Evolutionary conservation across 2,797 vertebrate species (phyloP).

Genomic region (Propithecus perrieri): DNA sequence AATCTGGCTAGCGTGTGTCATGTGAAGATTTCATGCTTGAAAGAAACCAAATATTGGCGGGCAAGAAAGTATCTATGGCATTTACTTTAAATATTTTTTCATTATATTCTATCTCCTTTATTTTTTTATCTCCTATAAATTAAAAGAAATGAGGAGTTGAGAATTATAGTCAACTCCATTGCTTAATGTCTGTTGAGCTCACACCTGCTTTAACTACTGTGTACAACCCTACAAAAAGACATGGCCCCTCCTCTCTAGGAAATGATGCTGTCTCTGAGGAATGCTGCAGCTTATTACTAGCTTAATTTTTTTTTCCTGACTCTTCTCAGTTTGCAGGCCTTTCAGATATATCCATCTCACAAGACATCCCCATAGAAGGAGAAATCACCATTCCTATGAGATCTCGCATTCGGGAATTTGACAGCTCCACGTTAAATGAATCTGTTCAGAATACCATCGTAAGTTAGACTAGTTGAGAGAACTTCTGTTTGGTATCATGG

Average conservation of each 20-base stretch:
- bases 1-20: background rate
- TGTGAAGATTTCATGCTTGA: conserved; percentile 24
- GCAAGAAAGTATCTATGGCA: background rate
- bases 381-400: conserved; percentile 93
- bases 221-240: background rate
- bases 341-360: conserved; percentile 93
- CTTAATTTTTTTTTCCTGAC: background rate
- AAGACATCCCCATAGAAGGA: conserved; percentile 95
- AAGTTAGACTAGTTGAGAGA: conserved; percentile 77
- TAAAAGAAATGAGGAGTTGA: conserved; percentile 4
- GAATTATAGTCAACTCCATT: conserved; percentile 18
- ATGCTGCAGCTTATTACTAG: background rate
- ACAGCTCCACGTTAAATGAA: conserved; percentile 95
- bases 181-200: background rate
- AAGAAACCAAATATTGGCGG: conserved; percentile 47
- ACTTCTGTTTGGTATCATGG: background rate
- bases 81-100: background rate
- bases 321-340: conserved; percentile 92
- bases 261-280: conserved; percentile 39
- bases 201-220: conserved; percentile 2
- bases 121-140: background rate
- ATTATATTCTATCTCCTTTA: background rate
- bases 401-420: conserved; percentile 88
- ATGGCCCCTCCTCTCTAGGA: background rate
- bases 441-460: conserved; percentile 96